Conservation (phyloP, 2,797 vertebrate species). For the Eleutherodactylus coqui region DNA sequence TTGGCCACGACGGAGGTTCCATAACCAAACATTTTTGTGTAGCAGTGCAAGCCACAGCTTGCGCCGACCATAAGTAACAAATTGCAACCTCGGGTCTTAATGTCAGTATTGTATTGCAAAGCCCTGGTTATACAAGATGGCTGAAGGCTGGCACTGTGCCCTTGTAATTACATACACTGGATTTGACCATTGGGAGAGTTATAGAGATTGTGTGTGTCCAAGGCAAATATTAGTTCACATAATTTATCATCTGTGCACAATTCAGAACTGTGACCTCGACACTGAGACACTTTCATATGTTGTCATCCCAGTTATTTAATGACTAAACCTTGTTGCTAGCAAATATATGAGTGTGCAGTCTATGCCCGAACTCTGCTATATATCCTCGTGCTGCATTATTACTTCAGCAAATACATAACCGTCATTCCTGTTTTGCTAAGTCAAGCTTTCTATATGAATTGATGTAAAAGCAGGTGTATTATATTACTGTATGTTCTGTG, state of each 20-base stretch:
- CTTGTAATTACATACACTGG: background rate
- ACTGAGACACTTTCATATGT: background rate
- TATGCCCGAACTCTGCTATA: background rate
- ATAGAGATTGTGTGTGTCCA: background rate
- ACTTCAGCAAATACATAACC: background rate
- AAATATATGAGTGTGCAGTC: background rate
- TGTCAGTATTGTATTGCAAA: background rate
- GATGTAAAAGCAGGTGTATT: background rate
- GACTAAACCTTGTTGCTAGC: background rate
- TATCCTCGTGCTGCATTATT: background rate
- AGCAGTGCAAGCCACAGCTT: too few species aligned
- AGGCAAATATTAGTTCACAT: slow-evolving; percentile 13
- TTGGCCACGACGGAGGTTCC: too few species aligned
- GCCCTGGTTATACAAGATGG: background rate
- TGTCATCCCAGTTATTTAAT: slow-evolving; percentile 12
- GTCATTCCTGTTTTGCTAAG: slow-evolving; percentile 2
- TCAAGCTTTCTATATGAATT: background rate
- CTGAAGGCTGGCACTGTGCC: background rate
- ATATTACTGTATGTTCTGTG: background rate
- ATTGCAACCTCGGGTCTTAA: background rate
- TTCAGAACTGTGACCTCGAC: background rate
- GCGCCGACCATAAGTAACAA: too few species aligned
- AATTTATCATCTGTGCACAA: slow-evolving; percentile 8
- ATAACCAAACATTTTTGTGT: too few species aligned
- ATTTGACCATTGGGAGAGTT: background rate